These are phyloP conservation scores for Erethizon dorsatum DNA, from an alignment of 2,797 vertebrate genomes.

Conservation along the genomic window DNA sequence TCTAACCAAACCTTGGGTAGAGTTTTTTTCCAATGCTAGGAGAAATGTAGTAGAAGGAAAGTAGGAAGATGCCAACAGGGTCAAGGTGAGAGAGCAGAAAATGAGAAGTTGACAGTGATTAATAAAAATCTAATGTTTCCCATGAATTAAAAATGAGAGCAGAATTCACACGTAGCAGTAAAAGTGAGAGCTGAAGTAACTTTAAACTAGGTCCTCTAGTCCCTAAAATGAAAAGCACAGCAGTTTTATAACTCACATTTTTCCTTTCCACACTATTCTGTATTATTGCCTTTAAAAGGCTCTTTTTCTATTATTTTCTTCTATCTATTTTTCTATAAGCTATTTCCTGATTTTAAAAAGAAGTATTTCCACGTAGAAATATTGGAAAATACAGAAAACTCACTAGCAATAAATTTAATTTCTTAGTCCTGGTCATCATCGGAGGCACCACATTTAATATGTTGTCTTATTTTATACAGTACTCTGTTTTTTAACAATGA, in stretches of 20 bases:
- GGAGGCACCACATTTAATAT: background rate
- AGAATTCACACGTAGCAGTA: constrained; percentile 64
- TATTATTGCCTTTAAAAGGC: background rate
- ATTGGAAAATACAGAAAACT: background rate
- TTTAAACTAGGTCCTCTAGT: background rate
- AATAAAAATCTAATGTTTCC: constrained; percentile 71
- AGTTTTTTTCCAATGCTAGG: constrained; percentile 7
- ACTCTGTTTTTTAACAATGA: background rate
- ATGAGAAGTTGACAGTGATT: constrained; percentile 65
- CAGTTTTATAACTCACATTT: constrained; percentile 1
- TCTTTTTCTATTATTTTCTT: background rate
- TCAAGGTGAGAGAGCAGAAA: constrained; percentile 51
- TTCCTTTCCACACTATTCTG: background rate
- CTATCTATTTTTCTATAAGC: constrained; percentile 28
- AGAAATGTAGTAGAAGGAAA: background rate
- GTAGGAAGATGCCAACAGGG: background rate
- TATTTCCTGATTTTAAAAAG: constrained; percentile 30
- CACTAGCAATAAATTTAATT: constrained; percentile 23
- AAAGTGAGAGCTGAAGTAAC: background rate
- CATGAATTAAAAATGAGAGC: constrained; percentile 74
- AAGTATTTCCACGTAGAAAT: constrained; percentile 14
- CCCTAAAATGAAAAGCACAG: constrained; percentile 24
- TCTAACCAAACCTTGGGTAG: constrained; percentile 8
- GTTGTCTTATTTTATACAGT: background rate
- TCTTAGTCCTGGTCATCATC: background rate